Conservation (phyloP, 2,797 vertebrate genomes). For the Lutjanus argentimaculatus region DNA sequence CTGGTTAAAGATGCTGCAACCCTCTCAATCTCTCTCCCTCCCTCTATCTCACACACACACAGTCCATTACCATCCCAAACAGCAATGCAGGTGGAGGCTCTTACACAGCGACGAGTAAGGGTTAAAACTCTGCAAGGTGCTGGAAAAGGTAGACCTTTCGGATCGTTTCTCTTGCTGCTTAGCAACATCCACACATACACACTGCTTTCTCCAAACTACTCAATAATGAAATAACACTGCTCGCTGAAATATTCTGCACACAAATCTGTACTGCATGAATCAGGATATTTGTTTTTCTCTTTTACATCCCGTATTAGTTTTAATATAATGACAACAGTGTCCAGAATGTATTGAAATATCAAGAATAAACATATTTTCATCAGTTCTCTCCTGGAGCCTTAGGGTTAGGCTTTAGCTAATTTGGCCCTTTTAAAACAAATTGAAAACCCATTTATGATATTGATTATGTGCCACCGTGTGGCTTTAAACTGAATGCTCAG, state of each 20-base stretch:
- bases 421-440: conserved; percentile 49
- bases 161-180: conserved; percentile 64
- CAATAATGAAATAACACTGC: conserved; percentile 54
- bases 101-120: conserved; percentile 12
- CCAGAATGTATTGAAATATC: not conserved
- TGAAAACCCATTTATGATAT: conserved; percentile 45
- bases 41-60: conserved; percentile 3
- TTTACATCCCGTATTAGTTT: not conserved
- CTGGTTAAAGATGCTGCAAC: conserved; percentile 43
- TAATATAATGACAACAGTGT: not conserved
- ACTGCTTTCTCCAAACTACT: conserved; percentile 28
- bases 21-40: not conserved
- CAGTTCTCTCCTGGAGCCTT: conserved; percentile 7
- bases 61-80: conserved; percentile 27
- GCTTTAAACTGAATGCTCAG: conserved; percentile 37
- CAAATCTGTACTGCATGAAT: conserved; percentile 9
- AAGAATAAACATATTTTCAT: conserved; percentile 14
- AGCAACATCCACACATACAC: conserved; percentile 57
- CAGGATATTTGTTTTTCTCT: not conserved
- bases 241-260: conserved; percentile 31
- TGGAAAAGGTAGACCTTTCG: conserved; percentile 43
- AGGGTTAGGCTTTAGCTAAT: conserved; percentile 26
- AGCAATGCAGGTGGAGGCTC: conserved; percentile 23
- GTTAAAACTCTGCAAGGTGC: conserved; percentile 34
- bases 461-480: conserved; percentile 31